A percentile compares a stretch with the other conserved stretches of the same genome.
Evolutionary conservation across 2,113 vertebrate genomes (phyloP).

Genomic region (Varanus komodoensis): DNA sequence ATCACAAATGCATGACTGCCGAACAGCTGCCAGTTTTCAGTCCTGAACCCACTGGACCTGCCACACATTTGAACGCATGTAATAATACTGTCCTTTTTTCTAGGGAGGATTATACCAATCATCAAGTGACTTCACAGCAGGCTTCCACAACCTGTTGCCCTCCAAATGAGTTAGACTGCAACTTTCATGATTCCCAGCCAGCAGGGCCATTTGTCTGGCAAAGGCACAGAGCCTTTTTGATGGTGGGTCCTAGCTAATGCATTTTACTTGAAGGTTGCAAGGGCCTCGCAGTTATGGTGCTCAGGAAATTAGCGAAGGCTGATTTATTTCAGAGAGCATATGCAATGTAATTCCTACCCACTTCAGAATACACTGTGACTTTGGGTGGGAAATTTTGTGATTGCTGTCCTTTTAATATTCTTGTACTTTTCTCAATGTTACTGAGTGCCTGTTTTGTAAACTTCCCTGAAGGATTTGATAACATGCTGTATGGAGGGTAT

Average conservation of each 20-base stretch:
- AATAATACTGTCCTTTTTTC: too few relatives aligned
- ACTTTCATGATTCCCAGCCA: too few relatives aligned
- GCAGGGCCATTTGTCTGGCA: background rate
- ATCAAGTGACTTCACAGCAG: too few relatives aligned
- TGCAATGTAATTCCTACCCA: background rate
- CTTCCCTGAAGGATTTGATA: background rate
- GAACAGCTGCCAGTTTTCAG: too few relatives aligned
- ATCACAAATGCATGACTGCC: too few relatives aligned
- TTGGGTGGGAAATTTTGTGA: background rate
- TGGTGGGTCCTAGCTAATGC: background rate
- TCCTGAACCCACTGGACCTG: too few relatives aligned
- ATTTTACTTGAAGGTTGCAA: background rate
- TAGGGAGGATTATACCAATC: too few relatives aligned
- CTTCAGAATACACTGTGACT: background rate
- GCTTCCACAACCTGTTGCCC: too few relatives aligned
- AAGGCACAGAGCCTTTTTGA: background rate
- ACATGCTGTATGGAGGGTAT: background rate
- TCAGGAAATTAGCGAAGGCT: background rate
- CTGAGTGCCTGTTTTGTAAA: background rate
- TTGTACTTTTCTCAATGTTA: background rate
- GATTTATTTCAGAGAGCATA: background rate
- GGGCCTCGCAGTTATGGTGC: background rate
- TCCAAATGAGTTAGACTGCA: too few relatives aligned
- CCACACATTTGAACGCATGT: too few relatives aligned
- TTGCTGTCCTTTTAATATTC: background rate